Base-by-base conservation (phyloP, 1,140 invertebrate species). In the Matsumurasca onukii region DNA sequence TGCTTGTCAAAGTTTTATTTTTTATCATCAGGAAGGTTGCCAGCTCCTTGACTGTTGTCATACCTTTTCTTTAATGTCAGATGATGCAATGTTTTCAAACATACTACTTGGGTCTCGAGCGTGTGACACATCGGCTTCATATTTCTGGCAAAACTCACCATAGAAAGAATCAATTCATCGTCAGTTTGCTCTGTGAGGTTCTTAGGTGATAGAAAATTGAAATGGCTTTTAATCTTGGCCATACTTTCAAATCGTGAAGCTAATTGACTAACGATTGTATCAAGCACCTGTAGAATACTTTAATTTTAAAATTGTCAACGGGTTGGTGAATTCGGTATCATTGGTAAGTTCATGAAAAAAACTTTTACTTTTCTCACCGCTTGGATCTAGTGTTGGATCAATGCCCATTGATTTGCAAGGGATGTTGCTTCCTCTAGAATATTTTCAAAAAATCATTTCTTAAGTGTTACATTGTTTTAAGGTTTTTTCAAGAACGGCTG, bases 1-100 rank as follows among this genome's bases (percentile, higher is more conserved):
- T 66, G 15, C n/a, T 39, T 25, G 49, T 20, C n/a, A 69, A 24
- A 0, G 31, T 13, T 61, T 17, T 13, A 31, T 67, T 55, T 59
- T 67, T 2, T 30, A 67, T 34, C 3, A 67, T n/a, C 1, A 68
- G 3, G 2, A 68, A 9, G 22, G 12, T 12, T 3, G 49, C 49
- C 5, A 52, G 22, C 20, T 52, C 12, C 49, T 52, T 52, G 12
- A 20, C 49, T 20, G 5, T 15, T 52, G 12, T 52, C 49, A 15
- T 52, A 12, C 20, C 20, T 52, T 5, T 22, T 12, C 5, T 52
- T 52, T 52, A 3, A 39, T 39, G 34, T 39, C 34, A 39, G 5
- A 9, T 5, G 34, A 39, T 9, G 17, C 34, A 39, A 39, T 39
- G 17, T n/a, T 39, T 39, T 39, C 34, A 9, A 17, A 17, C 5